These are phyloP conservation scores for Numenius arquata DNA, from an alignment of 2,113 vertebrate genomes.

Conservation along the genomic window DNA sequence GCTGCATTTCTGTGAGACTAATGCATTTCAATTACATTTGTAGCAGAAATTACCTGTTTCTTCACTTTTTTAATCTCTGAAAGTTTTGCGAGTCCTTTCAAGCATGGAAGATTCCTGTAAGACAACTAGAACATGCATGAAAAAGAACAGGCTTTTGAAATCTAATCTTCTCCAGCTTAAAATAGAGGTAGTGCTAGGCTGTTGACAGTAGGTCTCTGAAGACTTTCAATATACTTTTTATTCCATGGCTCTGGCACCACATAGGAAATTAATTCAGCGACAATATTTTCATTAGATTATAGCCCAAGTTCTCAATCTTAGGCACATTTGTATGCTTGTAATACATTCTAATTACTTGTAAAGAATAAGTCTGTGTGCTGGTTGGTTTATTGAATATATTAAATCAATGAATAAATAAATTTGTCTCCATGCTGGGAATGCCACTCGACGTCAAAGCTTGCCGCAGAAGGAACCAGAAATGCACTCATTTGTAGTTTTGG, in stretches of 20 bases:
- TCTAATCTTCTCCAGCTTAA: slow-evolving; percentile 62
- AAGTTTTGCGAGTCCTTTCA: background rate
- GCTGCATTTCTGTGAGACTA: background rate
- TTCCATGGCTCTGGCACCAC: slow-evolving; percentile 73
- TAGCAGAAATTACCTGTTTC: background rate
- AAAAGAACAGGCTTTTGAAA: slow-evolving; percentile 76
- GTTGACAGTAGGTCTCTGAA: slow-evolving; percentile 73
- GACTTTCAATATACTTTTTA: slow-evolving; percentile 81
- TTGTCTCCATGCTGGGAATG: slow-evolving; percentile 29
- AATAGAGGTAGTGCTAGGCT: slow-evolving; percentile 52
- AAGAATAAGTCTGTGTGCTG: slow-evolving; percentile 69
- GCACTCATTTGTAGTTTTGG: background rate
- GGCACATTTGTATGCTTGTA: slow-evolving; percentile 78
- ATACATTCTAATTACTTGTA: slow-evolving; percentile 70
- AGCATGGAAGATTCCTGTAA: slow-evolving; percentile 22
- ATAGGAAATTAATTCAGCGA: slow-evolving; percentile 86
- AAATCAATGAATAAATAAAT: slow-evolving; percentile 73
- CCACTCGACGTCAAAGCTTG: slow-evolving; percentile 16
- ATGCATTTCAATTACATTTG: background rate
- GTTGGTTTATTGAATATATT: slow-evolving; percentile 72
- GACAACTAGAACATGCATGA: slow-evolving; percentile 58
- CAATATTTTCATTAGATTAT: slow-evolving; percentile 90
- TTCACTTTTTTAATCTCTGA: background rate
- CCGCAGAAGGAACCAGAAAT: background rate
- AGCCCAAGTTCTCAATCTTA: slow-evolving; percentile 75